A percentile compares a stretch with the other conserved stretches of the same genome.
Conservation (phyloP, 2,113 vertebrate species). For the Cairina moschata region DNA sequence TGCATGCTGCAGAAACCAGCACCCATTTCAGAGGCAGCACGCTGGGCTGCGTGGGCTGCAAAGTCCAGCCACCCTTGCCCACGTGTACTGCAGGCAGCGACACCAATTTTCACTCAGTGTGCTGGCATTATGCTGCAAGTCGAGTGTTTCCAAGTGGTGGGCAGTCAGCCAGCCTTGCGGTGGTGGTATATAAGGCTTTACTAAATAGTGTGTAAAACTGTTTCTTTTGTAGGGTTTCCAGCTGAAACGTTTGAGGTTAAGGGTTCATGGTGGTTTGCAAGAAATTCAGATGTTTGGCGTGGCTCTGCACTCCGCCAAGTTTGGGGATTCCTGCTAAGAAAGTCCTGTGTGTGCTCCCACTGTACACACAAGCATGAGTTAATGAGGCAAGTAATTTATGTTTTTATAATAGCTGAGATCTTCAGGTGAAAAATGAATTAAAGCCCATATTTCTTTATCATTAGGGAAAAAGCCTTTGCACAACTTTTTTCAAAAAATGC, state of each 20-base stretch:
- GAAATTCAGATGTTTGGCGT: not conserved
- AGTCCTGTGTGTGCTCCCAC: not conserved
- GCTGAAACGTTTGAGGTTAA: not conserved
- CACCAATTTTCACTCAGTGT: fast-evolving
- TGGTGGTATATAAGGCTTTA: not conserved
- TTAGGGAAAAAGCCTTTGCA: not conserved
- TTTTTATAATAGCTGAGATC: not conserved
- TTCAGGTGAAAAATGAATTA: not conserved
- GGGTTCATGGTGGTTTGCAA: not conserved
- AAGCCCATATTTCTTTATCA: not conserved
- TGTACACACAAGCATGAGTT: not conserved
- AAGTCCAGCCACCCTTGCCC: not conserved
- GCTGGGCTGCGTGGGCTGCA: too few relatives aligned
- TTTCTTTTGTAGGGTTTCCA: not conserved
- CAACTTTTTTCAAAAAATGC: not conserved
- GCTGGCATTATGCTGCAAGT: not conserved
- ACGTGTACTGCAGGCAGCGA: fast-evolving
- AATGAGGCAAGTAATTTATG: not conserved
- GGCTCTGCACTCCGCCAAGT: not conserved
- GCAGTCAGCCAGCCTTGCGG: not conserved
- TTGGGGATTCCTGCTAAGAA: not conserved
- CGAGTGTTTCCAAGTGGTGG: not conserved
- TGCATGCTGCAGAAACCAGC: not conserved
- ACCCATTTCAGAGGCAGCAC: not conserved
- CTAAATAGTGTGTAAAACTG: not conserved